Base-by-base conservation (phyloP, 2,113 vertebrate species). In the Pitta sordida region DNA sequence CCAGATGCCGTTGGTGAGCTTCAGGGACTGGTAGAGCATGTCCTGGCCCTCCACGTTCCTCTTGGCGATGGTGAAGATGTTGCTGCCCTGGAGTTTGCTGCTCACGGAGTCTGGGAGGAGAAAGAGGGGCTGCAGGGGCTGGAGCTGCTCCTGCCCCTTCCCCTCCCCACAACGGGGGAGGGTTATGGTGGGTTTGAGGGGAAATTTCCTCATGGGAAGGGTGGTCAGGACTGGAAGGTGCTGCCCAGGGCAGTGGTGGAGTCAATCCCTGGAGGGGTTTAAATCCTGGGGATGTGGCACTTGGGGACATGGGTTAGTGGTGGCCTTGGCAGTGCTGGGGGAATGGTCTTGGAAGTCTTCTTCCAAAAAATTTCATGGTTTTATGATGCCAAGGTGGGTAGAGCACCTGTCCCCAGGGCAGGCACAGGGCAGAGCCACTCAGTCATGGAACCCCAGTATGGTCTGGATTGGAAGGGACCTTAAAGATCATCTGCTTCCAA, bases 11-110 rank as follows among this genome's bases (percentile, higher is more conserved):
- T 99, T 99, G 97, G 98, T 98, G 92, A 99, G 98, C 91, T 99
- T 99, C 93, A 99, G 98, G 59, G 99, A 99, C 96, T 99, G 99
- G 97, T 99, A 99, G n/a, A 99, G 98, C 99, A 99, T 99, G 97
- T 99, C 99, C 94, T 99, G 99, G 37, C 98, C 98, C 41, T 99
- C 99, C 92, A 99, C 99, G 0, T 98, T 99, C 67, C 99, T 98
- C 98, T 99, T 99, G 88, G 99, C 99, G 0, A 99, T 98, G 64
- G 99, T 99, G 97, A 99, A 99, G 93, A 99, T 97, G 96, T 99
- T 99, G 97, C 98, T 99, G 88, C 98, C 98, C 91, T 99, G 99
- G 49, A 99, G 98, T 93, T 99, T 99, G 97, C 94, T 98, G 95
- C 98, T 99, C 26, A 98, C 97, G 0, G 98, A 97, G 55, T 99